Evolutionary conservation across 37 sponge, comb jelly and placozoan species (phyloP).

Genomic region (Amphimedon queenslandica): DNA sequence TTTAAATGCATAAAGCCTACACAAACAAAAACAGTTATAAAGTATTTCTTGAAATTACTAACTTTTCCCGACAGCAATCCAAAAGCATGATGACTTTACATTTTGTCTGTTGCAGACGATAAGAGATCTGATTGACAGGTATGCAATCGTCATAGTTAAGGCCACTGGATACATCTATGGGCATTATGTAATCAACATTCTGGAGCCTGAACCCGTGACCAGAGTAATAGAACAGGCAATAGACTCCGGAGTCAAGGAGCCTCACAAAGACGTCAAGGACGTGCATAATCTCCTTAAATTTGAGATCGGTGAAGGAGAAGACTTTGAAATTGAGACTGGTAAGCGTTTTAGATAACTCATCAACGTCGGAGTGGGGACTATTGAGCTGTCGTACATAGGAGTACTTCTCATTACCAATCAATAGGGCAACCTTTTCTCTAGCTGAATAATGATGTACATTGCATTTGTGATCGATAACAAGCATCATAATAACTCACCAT

Average conservation of each 20-base stretch:
- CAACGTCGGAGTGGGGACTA: slow-evolving; percentile 25
- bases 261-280: slow-evolving; percentile 19
- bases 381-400: not conserved
- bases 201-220: slow-evolving; percentile 51
- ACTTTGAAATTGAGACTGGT: slow-evolving; percentile 29
- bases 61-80: slow-evolving; percentile 27
- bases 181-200: slow-evolving; percentile 38
- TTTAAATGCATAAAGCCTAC: not conserved
- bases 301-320: slow-evolving; percentile 38
- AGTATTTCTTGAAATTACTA: not conserved
- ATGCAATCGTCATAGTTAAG: slow-evolving; percentile 8
- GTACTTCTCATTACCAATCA: slow-evolving; percentile 55
- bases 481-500: slow-evolving; percentile 11
- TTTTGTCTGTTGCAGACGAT: slow-evolving; percentile 14
- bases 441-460: slow-evolving; percentile 21
- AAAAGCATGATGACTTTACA: slow-evolving; percentile 23
- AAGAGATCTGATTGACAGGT: slow-evolving; percentile 8
- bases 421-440: slow-evolving; percentile 47
- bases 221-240: slow-evolving; percentile 59
- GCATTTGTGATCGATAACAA: not conserved
- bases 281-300: slow-evolving; percentile 16
- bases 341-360: slow-evolving; percentile 4
- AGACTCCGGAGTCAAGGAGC: slow-evolving; percentile 33
- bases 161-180: slow-evolving; percentile 24
- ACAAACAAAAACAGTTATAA: not conserved